Conservation (phyloP, 2,113 vertebrate genomes). For the Ascaphus truei region DNA sequence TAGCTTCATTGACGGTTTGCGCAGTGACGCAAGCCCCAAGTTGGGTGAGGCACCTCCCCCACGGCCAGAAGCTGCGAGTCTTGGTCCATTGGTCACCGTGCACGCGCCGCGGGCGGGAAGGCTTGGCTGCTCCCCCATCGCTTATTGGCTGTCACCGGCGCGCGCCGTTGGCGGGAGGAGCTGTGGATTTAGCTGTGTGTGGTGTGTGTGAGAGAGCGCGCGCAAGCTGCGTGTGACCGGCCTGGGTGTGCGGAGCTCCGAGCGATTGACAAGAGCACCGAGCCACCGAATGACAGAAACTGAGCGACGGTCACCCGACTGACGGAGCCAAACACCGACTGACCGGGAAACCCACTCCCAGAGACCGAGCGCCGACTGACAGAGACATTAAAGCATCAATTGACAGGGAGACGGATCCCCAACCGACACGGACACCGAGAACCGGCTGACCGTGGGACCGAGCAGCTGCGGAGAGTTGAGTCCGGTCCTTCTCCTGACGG, state of each 20-base stretch:
- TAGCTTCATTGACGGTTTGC: background rate
- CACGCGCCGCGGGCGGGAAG: background rate
- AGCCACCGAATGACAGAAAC: background rate
- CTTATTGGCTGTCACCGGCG: background rate
- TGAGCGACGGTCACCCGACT: background rate
- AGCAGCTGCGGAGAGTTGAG: background rate
- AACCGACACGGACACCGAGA: background rate
- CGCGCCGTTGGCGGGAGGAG: conserved; percentile 14
- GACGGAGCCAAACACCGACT: background rate
- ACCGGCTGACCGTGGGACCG: background rate
- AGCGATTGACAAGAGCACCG: background rate
- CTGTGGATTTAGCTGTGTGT: background rate
- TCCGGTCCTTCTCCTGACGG: background rate
- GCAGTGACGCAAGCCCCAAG: background rate
- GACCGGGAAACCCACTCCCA: background rate
- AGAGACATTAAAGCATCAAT: background rate
- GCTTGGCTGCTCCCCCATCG: background rate
- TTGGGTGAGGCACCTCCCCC: background rate
- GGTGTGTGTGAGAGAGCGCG: too few species aligned
- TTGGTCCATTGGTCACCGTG: background rate
- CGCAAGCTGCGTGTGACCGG: background rate
- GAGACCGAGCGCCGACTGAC: background rate
- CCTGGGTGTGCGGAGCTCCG: background rate
- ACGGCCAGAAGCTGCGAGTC: too few species aligned
- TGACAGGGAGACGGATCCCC: background rate